Evolutionary conservation across 2,113 vertebrate genomes (phyloP).

Genomic region (Scopus umbretta): DNA sequence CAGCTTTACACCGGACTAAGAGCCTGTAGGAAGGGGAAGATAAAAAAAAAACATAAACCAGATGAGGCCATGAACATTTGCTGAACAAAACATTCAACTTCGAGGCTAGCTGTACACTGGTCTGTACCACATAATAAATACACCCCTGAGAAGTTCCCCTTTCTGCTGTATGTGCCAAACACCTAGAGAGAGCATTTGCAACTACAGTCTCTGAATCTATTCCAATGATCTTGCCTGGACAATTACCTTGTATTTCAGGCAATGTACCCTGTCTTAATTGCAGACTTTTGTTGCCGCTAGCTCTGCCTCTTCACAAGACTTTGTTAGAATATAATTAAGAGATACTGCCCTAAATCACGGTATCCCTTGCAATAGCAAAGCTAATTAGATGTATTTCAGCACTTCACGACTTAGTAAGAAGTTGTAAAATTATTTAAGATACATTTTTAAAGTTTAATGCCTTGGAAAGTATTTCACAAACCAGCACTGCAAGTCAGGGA

Average conservation of each 20-base stretch:
- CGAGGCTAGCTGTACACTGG: conserved; percentile 1
- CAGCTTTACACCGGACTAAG: conserved; percentile 31
- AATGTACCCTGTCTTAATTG: conserved; percentile 24
- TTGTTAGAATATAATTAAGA: conserved; percentile 19
- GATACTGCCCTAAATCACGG: neutral
- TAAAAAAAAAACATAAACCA: neutral
- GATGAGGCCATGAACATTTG: neutral
- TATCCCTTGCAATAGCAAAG: neutral
- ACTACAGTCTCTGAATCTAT: neutral
- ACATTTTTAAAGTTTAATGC: neutral
- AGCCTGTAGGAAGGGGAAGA: conserved; percentile 46
- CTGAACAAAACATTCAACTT: conserved; percentile 42
- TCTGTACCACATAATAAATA: neutral
- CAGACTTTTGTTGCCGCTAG: conserved; percentile 22
- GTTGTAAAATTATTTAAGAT: neutral
- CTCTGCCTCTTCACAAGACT: conserved; percentile 21
- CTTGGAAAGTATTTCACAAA: conserved; percentile 3
- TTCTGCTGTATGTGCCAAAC: neutral
- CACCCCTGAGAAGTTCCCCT: neutral
- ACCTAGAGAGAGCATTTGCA: neutral
- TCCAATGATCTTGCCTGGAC: neutral
- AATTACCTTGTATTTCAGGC: conserved; percentile 38
- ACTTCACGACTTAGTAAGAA: neutral
- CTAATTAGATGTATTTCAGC: neutral
- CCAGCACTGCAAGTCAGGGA: neutral